Base-by-base conservation (phyloP, 2,888 invertebrate genomes). In the Dolichopus griseipennis region DNA sequence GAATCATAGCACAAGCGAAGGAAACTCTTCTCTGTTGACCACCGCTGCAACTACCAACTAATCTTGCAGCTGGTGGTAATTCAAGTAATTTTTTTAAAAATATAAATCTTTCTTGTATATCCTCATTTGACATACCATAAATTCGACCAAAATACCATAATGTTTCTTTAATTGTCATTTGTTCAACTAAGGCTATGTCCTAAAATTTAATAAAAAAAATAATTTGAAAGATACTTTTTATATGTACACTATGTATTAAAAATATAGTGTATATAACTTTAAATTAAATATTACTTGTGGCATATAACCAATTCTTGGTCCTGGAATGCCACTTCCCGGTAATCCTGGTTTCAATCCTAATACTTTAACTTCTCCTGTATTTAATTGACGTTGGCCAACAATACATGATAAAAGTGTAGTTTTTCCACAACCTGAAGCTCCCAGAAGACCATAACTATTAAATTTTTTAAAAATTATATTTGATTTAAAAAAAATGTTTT, bases 21-120 rank as follows among this genome's bases (percentile, higher is more conserved):
- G 95, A 95, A 0, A 95, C 90, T 67, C 96, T 83, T 70, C 96
- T 83, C 81, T 94, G 93, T 79, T 96, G 95, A 0, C 96, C 96
- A 8, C 96, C 96, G 73, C 94, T 94, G 75, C 90, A 84, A 69
- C 88, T 83, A 76, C 88, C 89, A 68, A 95, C 77, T 78, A 86
- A 76, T 79, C 87, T 83, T 72, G 84, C 80, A 61, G 86, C 85
- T 2, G 87, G 86, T 6, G 95, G 93, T 70, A 96, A 80, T 65
- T 94, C 90, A 10, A 95, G 82, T 27, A 95, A 83, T 43, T 87
- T 85, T 61, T 87, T 83, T 33, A 95, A 84, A 75, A 90, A 86
- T 68, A 84, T 82, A 76, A 87, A 90, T 68, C 90, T 84, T 63
- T 88, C 86, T n/a, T 83, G 80, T 70, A 91, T 88, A 70, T 81